Percentiles rank a stretch among this genome's conserved stretches.
phyloP scores from a whole-genome alignment of 2,888 invertebrate species.

The Chloroclystis v-ata region DNA sequence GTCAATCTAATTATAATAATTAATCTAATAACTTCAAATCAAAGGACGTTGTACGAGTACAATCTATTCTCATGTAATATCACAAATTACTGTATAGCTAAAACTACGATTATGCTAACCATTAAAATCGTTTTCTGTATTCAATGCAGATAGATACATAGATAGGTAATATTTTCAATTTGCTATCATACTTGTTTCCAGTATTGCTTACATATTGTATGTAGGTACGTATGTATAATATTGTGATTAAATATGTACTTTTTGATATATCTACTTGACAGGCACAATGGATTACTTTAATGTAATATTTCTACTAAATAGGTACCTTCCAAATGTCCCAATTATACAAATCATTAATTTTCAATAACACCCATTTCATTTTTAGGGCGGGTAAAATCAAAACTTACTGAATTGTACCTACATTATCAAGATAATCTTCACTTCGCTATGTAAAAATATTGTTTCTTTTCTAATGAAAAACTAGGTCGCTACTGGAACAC shows the following conservation, averaged over 20 bases:
- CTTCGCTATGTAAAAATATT: constrained; percentile 14
- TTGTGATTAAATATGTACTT: constrained; percentile 18
- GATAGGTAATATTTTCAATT: not conserved
- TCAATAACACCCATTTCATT: not conserved
- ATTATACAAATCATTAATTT: constrained; percentile 5
- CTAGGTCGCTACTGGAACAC: constrained; percentile 6
- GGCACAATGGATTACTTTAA: constrained; percentile 56
- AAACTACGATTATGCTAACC: constrained; percentile 57
- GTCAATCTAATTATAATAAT: constrained; percentile 61
- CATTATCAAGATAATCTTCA: not conserved
- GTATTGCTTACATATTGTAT: not conserved
- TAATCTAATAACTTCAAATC: constrained; percentile 64
- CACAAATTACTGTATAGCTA: constrained; percentile 74
- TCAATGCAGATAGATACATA: constrained; percentile 1
- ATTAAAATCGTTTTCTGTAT: constrained; percentile 25
- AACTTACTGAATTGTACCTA: constrained; percentile 5
- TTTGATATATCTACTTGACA: constrained; percentile 45
- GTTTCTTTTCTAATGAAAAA: constrained; percentile 6
- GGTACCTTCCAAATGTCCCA: not conserved
- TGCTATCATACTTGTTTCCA: not conserved
- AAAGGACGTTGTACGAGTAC: constrained; percentile 70
- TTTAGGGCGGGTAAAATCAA: not conserved
- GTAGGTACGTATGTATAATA: constrained; percentile 18
- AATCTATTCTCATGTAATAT: constrained; percentile 66
- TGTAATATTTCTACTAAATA: constrained; percentile 5